Evolutionary conservation across 2,797 vertebrate genomes (phyloP).

Genomic region (Onychomys arenicola): DNA sequence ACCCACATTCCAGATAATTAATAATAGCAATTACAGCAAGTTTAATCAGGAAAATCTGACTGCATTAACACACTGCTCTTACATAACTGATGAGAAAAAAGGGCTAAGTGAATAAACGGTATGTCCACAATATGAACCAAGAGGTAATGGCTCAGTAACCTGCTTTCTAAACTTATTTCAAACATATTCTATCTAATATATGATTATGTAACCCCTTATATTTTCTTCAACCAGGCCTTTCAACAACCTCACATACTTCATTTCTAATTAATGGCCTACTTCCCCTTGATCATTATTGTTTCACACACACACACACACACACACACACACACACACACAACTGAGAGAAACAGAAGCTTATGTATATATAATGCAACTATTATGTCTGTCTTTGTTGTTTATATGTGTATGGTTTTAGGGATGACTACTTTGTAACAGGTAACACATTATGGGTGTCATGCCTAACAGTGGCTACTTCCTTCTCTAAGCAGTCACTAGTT

Average conservation of each 20-base stretch:
- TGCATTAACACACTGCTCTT: background rate
- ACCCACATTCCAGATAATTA: background rate
- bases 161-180: background rate
- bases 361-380: rapidly evolving
- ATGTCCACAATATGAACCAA: background rate
- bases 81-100: background rate
- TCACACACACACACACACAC: background rate
- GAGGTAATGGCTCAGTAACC: background rate
- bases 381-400: background rate
- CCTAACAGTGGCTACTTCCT: too few species aligned
- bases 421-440: too few species aligned
- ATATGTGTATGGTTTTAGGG: background rate
- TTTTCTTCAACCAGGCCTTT: background rate
- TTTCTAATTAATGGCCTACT: background rate
- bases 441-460: rapidly evolving
- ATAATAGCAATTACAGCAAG: background rate
- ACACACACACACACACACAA: too few species aligned
- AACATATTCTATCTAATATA: background rate
- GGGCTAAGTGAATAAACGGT: background rate
- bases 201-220: background rate
- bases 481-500: background rate
- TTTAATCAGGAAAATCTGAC: background rate
- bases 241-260: background rate
- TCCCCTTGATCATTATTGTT: background rate
- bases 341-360: background rate